Evolutionary conservation across 2,797 vertebrate genomes (phyloP), one percentile per base, ranked within the genome.

Genomic region (Masticophis lateralis): DNA sequence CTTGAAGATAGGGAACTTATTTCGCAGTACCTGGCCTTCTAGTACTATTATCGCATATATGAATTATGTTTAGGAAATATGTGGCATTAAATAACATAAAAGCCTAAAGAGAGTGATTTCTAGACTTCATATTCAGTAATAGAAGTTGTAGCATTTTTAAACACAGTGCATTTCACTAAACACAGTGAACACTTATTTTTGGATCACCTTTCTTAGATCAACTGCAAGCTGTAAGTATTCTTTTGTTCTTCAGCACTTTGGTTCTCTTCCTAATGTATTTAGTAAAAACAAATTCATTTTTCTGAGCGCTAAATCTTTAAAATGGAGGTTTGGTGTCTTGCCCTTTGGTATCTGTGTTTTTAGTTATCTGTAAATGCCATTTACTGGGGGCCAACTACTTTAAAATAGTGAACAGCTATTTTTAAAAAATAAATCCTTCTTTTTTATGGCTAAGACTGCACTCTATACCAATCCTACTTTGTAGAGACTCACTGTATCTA

Each of bases 1-100:
- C 5, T 37, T 91, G 88, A 56, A 94, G 93, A 53, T 87, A 43
- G 92, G 90, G 94, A 92, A 95, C 93, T 5, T 89, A 51, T 92
- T 79, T 27, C n/a, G 66, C 0, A 3, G 57, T 88, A 55, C 8
- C 37, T 88, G 88, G 57, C 27, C 57, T 55, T 74, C 43, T 1
- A 0, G 9, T 79, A 37, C 16, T 37, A 74, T 74, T 79, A 88
- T 55, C 53, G 92, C 55, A 74, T 5, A 61, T 28, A 92, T 0
- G 22, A 13, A 94, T 90, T 79, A 53, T 86, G 83, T 20, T 91
- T 92, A 3, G 91, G 90, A 92, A 95, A 90, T 3, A 47, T 0
- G 28, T 60, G 89, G 94, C 74, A 93, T 91, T 43, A 94, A 96
- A 47, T 83, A 91, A 0, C n/a, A 22, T 13, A 37, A 61, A 88